Base-by-base conservation (phyloP, 2,888 invertebrate species). In the Catocala fraxini region DNA sequence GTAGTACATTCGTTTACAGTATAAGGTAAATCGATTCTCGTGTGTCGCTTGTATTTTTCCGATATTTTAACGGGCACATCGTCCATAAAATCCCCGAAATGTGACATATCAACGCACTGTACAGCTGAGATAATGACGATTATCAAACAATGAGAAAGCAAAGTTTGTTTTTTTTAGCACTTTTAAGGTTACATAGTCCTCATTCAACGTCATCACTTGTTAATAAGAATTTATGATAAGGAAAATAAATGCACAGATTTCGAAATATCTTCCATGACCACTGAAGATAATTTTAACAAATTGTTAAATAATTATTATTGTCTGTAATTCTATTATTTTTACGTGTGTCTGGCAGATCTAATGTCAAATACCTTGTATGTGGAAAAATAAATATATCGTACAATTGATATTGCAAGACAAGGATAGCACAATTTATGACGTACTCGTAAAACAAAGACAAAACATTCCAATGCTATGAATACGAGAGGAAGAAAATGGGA, bases 41-140 rank as follows among this genome's bases (percentile, higher is more conserved):
- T 96, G 33, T 98, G 98, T 72, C 97, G 97, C 87, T 97, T 97
- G 86, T 97, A 98, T 80, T 96, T 97, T 89, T 98, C 98, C 52
- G 97, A 96, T 89, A 98, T 97, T 95, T 98, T 98, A 65, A 98
- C 98, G 82, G 97, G 97, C 77, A 98, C 96, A 75, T 96, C 97
- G 90, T 98, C 98, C 96, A 97, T 97, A 83, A 95, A 96, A 83
- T 96, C 95, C 41, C 89, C 88, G 73, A 92, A 93, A 86, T 92
- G 93, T 86, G 93, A 93, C 94, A 94, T 94, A 89, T 88, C 92
- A 89, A 86, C 76, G 72, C 71, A 75, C 73, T 82, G 71, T 72
- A 73, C 70, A 63, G 65, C 71, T 71, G 70, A 82, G 82, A 84
- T 85, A 88, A 77, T 68, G 75, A 82, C 80, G 82, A 71, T 60